Percentiles rank a stretch among this genome's conserved stretches.
phyloP scores from a whole-genome alignment of 37 sponge, comb jelly and placozoan genomes.

The Halisarca cf. caerulea region DNA sequence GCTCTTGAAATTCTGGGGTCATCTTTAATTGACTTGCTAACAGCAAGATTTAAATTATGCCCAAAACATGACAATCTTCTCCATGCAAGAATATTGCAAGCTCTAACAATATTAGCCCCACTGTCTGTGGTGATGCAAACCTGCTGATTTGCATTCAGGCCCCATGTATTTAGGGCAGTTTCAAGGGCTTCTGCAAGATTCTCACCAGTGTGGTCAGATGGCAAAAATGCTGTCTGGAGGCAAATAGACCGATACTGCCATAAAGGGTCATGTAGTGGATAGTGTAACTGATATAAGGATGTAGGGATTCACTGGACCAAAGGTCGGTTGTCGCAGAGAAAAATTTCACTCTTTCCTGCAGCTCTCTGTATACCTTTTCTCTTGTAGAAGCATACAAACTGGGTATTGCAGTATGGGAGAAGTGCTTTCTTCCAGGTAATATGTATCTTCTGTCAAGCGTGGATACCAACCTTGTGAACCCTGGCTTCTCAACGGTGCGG shows the following conservation, averaged over 20 bases:
- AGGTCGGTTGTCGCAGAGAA: constrained; percentile 49
- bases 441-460: not conserved
- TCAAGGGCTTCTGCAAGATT: constrained; percentile 35
- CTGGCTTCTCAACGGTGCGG: not conserved
- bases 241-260: constrained; percentile 13
- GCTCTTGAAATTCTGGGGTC: constrained; percentile 10
- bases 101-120: constrained; percentile 32
- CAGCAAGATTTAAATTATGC: constrained; percentile 44
- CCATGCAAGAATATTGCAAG: constrained; percentile 9
- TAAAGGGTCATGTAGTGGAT: constrained; percentile 29
- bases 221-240: constrained; percentile 31
- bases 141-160: constrained; percentile 4
- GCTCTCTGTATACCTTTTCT: not conserved
- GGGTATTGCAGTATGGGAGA: not conserved
- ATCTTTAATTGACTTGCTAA: constrained; percentile 21
- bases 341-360: not conserved
- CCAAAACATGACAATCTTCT: constrained; percentile 36
- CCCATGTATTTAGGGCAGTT: constrained; percentile 25
- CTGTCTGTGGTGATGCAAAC: constrained; percentile 47
- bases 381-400: not conserved
- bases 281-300: constrained; percentile 36
- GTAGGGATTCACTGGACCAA: constrained; percentile 38
- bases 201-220: constrained; percentile 42
- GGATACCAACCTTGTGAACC: not conserved
- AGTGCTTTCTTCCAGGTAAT: not conserved